Evolutionary conservation across 2,113 vertebrate species (phyloP).

Genomic region (Lonchura striata): DNA sequence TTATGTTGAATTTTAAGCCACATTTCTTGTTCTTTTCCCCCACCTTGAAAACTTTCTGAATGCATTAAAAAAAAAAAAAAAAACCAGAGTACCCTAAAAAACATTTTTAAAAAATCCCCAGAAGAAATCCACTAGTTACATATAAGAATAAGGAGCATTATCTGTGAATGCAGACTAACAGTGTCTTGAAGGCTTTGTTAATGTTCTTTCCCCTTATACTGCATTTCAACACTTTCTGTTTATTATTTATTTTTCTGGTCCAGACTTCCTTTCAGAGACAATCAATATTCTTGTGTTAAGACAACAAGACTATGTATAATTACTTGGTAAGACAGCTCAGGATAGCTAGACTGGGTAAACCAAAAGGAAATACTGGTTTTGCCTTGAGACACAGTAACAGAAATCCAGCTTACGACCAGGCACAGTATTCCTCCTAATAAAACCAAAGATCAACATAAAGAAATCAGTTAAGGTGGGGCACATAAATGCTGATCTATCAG

Average conservation of each 20-base stretch:
- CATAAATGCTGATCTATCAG: background rate
- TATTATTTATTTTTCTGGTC: background rate
- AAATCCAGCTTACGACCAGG: background rate
- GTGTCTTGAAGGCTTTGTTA: background rate
- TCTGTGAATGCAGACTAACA: background rate
- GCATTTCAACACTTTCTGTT: background rate
- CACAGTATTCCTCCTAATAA: background rate
- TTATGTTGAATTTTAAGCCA: background rate
- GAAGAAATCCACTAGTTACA: background rate
- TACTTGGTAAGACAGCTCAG: background rate
- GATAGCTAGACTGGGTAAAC: background rate
- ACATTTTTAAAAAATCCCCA: accelerated
- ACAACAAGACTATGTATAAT: background rate
- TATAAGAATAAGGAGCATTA: background rate
- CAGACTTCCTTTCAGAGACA: background rate
- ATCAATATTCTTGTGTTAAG: background rate
- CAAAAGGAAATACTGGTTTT: background rate
- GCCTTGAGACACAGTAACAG: background rate
- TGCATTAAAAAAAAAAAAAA: background rate
- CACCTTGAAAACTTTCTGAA: background rate
- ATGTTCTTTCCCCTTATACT: background rate
- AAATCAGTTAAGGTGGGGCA: background rate
- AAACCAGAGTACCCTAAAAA: background rate
- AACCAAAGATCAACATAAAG: background rate
- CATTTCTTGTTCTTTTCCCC: background rate